Conservation (phyloP, 2,113 vertebrate genomes). For the Cromileptes altivelis region DNA sequence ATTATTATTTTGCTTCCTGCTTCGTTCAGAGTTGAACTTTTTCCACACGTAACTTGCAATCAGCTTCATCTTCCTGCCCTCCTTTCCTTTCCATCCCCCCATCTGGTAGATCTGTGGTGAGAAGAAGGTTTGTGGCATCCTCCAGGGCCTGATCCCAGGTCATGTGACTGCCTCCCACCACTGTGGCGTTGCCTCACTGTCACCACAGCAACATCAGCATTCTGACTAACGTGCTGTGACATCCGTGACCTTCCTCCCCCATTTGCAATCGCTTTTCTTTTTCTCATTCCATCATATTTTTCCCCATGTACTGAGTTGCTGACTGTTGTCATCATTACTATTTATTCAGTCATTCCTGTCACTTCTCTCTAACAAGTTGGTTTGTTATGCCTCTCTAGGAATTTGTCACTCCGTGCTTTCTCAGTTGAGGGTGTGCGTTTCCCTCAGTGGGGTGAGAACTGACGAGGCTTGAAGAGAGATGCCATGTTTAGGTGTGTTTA, state of each 20-base stretch:
- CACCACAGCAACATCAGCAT: slow-evolving; percentile 60
- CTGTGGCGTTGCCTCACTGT: slow-evolving; percentile 59
- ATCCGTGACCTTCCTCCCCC: slow-evolving; percentile 61
- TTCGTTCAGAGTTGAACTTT: neutral
- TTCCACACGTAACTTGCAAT: slow-evolving; percentile 7
- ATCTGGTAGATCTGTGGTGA: slow-evolving; percentile 35
- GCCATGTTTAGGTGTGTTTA: neutral
- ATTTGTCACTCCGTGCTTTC: slow-evolving; percentile 1
- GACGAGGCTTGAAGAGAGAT: slow-evolving; percentile 1
- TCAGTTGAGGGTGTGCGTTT: neutral
- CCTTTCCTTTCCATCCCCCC: slow-evolving; percentile 22
- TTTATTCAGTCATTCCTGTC: slow-evolving; percentile 12
- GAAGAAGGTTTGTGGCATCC: slow-evolving; percentile 53
- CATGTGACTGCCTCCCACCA: slow-evolving; percentile 74
- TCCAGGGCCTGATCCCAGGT: slow-evolving; percentile 51
- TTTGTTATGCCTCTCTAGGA: slow-evolving; percentile 3
- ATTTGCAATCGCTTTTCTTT: slow-evolving; percentile 32
- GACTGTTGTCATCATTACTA: slow-evolving; percentile 2
- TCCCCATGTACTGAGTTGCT: neutral
- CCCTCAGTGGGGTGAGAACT: neutral
- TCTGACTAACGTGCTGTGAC: slow-evolving; percentile 74
- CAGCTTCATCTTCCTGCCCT: slow-evolving; percentile 25
- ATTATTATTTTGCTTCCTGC: neutral
- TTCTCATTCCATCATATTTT: slow-evolving; percentile 52
- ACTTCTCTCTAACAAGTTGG: neutral